A percentile compares a stretch with the other conserved stretches of the same genome.
Evolutionary conservation across 2,797 vertebrate genomes (phyloP).

Genomic region (Phyllotis vaccarum): DNA sequence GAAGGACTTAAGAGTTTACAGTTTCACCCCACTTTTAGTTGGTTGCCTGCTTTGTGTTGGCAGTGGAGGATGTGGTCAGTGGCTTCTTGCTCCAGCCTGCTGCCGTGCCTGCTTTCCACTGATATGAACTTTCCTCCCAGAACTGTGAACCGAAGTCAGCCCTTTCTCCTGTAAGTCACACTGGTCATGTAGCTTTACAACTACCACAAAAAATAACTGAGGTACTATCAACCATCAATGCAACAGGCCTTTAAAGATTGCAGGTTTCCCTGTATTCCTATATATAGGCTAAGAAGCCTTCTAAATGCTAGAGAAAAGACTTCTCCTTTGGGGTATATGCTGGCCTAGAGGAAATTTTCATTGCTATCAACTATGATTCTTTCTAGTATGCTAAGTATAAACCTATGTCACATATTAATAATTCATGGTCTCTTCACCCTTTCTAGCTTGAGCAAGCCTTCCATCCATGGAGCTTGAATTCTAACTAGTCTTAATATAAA

Average conservation of each 20-base stretch:
- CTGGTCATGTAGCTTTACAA: background rate
- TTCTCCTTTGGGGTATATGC: background rate
- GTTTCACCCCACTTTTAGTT: background rate
- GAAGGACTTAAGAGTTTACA: background rate
- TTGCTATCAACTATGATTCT: background rate
- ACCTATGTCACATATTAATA: background rate
- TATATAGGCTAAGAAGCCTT: background rate
- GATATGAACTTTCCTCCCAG: no score
- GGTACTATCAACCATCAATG: background rate
- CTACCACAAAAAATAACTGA: background rate
- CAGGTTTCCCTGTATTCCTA: background rate
- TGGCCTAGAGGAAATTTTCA: background rate
- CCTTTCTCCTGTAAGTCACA: background rate
- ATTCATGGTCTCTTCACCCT: background rate
- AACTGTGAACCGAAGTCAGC: background rate
- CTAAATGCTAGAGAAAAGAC: background rate
- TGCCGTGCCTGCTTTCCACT: background rate
- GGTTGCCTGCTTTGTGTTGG: background rate
- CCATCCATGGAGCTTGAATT: no score
- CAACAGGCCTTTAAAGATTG: background rate
- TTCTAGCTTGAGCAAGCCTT: background rate
- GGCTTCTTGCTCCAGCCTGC: background rate
- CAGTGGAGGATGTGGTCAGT: background rate
- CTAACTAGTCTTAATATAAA: no score
- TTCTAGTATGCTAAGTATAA: background rate